Base-by-base conservation (phyloP, 2,888 invertebrate genomes). In the Rhaphigaster nebulosa region DNA sequence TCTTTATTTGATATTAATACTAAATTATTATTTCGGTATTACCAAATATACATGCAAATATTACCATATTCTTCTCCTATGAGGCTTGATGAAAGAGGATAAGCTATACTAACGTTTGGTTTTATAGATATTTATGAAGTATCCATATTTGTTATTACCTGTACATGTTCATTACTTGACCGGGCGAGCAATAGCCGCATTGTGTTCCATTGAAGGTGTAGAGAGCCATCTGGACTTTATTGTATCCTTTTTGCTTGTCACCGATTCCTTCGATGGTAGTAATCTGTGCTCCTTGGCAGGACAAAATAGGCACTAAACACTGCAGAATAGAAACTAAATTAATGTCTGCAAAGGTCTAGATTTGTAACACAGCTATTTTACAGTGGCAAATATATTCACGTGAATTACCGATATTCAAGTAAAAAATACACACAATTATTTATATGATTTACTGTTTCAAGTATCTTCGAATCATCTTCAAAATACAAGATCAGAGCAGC, bases 91-190 rank as follows among this genome's bases (percentile, higher is more conserved):
- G 12, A 15, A 52, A 52, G 50, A 12, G 15, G 15, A 52, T 52
- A 52, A 52, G 15, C 45, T 52, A 52, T 15, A 52, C 50, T 52
- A 10, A 52, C 12, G 50, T 26, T 56, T 56, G 10, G 6, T 26
- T 45, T 45, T 45, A 45, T 10, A 45, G 45, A 45, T 45, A 45
- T 45, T 45, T 45, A 6, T 45, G 45, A 45, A 45, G 45, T 45
- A 45, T 45, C 10, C 4, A 6, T 45, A 6, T 45, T 45, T 56
- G 23, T 56, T 10, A 26, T 26, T 93, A 96, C 96, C 96, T 95
- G 93, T 95, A 95, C 96, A 97, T 96, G 92, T 95, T 96, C 96
- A 96, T 96, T 89, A 97, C 94, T 95, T 97, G 96, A 26, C 96
- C 97, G 1, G 97, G 96, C 41, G 96, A 96, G 93, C 97, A 97